Percentiles rank a stretch among this genome's conserved stretches.
phyloP scores from a whole-genome alignment of 2,888 invertebrate species.

The Augochlorella aurata region DNA sequence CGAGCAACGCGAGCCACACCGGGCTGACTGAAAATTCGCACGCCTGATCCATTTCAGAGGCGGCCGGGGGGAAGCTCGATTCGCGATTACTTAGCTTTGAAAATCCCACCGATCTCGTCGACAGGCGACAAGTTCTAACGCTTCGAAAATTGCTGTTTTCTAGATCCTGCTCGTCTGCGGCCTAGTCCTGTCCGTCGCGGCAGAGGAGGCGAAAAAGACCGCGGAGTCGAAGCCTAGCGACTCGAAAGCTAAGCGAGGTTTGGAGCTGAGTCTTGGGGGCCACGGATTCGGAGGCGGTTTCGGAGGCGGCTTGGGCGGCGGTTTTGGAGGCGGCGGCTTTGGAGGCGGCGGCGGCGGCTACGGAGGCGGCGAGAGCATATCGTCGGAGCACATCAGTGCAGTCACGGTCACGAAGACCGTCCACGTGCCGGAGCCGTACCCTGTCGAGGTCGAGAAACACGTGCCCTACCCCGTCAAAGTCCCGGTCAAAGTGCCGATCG shows the following conservation, averaged over 20 bases:
- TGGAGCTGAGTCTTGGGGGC: constrained; percentile 74
- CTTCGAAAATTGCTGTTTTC: constrained; percentile 9
- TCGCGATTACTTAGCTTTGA: background rate
- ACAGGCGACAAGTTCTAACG: background rate
- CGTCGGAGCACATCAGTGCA: constrained; percentile 69
- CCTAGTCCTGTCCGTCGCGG: constrained; percentile 71
- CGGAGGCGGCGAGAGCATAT: constrained; percentile 50
- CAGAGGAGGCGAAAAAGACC: constrained; percentile 66
- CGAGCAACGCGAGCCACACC: constrained; percentile 26
- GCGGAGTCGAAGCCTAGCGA: constrained; percentile 47
- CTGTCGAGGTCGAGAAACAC: constrained; percentile 71
- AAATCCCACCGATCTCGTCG: too few species aligned
- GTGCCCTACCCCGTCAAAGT: constrained; percentile 74
- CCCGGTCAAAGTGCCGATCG: constrained; percentile 74
- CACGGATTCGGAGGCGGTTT: constrained; percentile 63
- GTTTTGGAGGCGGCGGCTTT: constrained; percentile 59
- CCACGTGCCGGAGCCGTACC: constrained; percentile 70
- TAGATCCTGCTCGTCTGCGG: constrained; percentile 75
- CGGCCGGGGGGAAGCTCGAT: background rate
- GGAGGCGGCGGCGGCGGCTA: constrained; percentile 54
- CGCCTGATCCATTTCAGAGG: background rate
- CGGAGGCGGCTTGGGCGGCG: constrained; percentile 48
- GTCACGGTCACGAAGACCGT: constrained; percentile 78
- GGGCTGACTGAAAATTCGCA: constrained; percentile 28
- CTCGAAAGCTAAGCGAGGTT: constrained; percentile 73